These are phyloP conservation scores for Chironomus tentans DNA, from an alignment of 2,888 invertebrate species.

Conservation along the genomic window DNA sequence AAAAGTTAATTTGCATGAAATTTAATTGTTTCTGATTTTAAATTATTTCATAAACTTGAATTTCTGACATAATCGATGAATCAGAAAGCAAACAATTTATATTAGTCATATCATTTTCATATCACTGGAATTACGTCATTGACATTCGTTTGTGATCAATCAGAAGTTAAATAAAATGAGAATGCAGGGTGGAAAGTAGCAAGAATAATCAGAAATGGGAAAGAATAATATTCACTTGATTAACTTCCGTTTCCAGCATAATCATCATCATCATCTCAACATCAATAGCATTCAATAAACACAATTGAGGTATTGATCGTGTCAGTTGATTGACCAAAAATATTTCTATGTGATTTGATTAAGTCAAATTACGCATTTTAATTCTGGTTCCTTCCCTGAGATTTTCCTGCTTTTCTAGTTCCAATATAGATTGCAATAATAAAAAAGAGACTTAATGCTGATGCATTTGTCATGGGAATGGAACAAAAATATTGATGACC, in stretches of 20 bases:
- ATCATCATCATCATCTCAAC: constrained; percentile 1
- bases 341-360: constrained; percentile 14
- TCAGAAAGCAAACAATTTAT: not conserved
- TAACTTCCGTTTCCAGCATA: constrained; percentile 7
- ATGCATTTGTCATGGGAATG: not conserved
- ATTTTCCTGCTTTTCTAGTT: no score
- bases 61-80: not conserved
- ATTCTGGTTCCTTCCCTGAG: no score
- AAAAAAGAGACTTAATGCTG: not conserved
- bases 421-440: no score
- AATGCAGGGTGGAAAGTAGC: not conserved
- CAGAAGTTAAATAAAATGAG: not conserved
- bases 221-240: constrained; percentile 1
- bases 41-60: no score
- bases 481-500: not conserved
- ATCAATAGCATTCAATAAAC: not conserved
- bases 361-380: constrained; percentile 9
- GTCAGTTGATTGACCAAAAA: constrained; percentile 18
- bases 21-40: no score
- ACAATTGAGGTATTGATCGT: not conserved
- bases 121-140: no score
- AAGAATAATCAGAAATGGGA: not conserved
- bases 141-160: not conserved
- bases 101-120: not conserved
- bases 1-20: no score